These are phyloP conservation scores for Menidia menidia DNA, from an alignment of 2,797 vertebrate species.

Conservation along the genomic window DNA sequence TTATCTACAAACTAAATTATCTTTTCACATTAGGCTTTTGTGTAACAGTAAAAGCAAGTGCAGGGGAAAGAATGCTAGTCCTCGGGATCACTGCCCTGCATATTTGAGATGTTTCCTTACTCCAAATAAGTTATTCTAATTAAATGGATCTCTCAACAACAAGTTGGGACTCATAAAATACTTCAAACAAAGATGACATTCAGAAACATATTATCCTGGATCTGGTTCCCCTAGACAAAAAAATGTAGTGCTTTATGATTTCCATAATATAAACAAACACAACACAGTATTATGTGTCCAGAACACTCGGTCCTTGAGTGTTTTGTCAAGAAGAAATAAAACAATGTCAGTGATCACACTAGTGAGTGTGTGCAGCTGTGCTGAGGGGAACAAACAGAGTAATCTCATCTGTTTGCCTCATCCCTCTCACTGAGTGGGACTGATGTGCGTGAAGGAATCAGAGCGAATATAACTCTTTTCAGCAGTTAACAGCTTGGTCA, in stretches of 20 bases:
- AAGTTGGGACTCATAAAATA: too few species aligned
- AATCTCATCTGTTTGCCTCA: constrained; percentile 62
- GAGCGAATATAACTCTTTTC: constrained; percentile 71
- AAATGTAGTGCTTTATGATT: background rate
- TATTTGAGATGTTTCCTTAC: too few species aligned
- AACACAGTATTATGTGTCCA: background rate
- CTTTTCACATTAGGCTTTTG: too few species aligned
- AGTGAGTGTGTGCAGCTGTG: constrained; percentile 35
- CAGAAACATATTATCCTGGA: background rate
- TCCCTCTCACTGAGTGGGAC: constrained; percentile 48
- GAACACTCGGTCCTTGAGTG: background rate
- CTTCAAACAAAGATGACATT: too few species aligned
- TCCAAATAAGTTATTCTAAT: too few species aligned
- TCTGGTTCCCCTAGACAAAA: background rate
- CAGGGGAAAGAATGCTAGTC: too few species aligned
- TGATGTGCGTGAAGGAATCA: constrained; percentile 76
- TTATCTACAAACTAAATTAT: too few species aligned
- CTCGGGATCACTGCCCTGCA: too few species aligned
- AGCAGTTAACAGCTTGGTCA: constrained; percentile 68
- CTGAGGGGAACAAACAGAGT: constrained; percentile 41
- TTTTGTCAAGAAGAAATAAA: background rate
- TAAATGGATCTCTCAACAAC: too few species aligned
- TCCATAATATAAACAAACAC: background rate
- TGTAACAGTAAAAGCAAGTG: too few species aligned
- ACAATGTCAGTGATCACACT: background rate